Base-by-base conservation (phyloP, 2,888 invertebrate genomes). In the Drosophila niveifrons region DNA sequence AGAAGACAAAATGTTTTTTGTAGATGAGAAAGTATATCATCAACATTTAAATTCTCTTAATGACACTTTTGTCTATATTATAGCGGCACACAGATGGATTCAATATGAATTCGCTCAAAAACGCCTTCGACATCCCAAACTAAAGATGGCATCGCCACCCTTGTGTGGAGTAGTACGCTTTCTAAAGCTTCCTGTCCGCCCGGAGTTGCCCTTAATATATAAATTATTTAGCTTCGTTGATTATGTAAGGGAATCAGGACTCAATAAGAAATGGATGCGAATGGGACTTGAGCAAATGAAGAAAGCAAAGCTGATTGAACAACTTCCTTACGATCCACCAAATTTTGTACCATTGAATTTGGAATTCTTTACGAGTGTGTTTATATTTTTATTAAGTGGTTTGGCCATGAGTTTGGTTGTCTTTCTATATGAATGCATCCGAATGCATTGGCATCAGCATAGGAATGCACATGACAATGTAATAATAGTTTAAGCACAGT, bases 201-300 rank as follows among this genome's bases (percentile, higher is more conserved):
- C 51, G 1, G 31, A 44, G 1, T 0, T 59, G 3, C 0, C 8
- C 0, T n/a, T 52, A 1, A 0, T 0, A 0, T 1, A 2, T 10
- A 1, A 7, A 0, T 4, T 78, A 8, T 2, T n/a, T 1, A 1
- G 7, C 1, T 74, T 74, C 10, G 2, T 63, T 0, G 3, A 1
- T 0, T 29, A n/a, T 0, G 9, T 28, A 2, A 0, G 0, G 1
- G 64, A 69, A 7, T 0, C 36, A 2, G 75, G 79, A 0, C 23
- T 75, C 0, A 1, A 0, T 0, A 0, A 43, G 0, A 48, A 48
- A n/a, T 76, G 75, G 75, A 46, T 7, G n/a, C 1, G 3, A 1
- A 8, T 46, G 13, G 79, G 69, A 15, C 2, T 75, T 0, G 7
- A 1, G 0, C 65, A 75, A 17, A 44, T 65, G 1, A 13, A 69